Percentiles rank a stretch among this genome's conserved stretches.
These are phyloP conservation scores for Lophochroa leadbeateri DNA, from an alignment of 2,113 vertebrate genomes.

Conservation along the genomic window DNA sequence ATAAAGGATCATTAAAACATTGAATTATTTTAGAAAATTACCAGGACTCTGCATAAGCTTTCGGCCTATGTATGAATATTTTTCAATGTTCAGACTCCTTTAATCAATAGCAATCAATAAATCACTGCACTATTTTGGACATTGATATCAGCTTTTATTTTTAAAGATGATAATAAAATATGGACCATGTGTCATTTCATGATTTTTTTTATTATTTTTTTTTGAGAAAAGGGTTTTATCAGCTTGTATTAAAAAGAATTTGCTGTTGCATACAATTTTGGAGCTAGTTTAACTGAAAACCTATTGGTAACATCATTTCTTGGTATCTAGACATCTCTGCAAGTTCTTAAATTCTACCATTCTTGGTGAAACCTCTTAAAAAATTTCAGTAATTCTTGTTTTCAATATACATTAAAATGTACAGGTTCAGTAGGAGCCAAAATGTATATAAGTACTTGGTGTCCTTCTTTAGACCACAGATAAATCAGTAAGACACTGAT, in stretches of 20 bases:
- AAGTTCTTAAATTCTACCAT: fast-evolving
- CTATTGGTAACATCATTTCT: not conserved
- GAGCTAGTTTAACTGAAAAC: not conserved
- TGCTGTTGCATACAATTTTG: not conserved
- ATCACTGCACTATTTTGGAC: not conserved
- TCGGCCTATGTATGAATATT: not conserved
- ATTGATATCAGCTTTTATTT: not conserved
- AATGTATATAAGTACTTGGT: not conserved
- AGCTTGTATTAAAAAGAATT: not conserved
- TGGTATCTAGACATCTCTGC: not conserved
- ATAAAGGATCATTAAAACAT: not conserved
- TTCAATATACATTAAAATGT: not conserved
- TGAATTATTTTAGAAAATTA: not conserved
- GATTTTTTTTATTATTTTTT: not conserved
- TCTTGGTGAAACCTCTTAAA: not conserved
- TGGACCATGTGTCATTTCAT: fast-evolving
- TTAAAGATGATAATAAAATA: not conserved
- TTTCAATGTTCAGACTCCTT: not conserved
- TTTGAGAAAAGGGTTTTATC: not conserved
- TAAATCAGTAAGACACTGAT: not conserved
- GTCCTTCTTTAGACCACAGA: not conserved
- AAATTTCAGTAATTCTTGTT: not conserved
- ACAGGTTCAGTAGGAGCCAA: not conserved
- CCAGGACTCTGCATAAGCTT: not conserved
- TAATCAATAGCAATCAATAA: not conserved